Base-by-base conservation (phyloP, 2,888 invertebrate species). In the Cataglyphis rosenhaueri region DNA sequence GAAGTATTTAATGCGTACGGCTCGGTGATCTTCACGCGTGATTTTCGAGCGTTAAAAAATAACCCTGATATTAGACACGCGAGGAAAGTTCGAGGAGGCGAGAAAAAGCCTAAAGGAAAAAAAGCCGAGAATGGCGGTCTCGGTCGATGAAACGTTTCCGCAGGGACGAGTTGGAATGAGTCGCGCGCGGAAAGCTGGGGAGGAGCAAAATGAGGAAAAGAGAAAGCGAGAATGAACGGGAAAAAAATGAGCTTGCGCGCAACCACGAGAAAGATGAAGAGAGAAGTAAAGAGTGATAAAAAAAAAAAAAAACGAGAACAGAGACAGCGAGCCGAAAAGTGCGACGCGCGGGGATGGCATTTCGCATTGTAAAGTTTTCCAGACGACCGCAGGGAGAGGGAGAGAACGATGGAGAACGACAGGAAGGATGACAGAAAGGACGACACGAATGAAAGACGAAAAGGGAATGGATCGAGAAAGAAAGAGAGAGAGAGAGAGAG, bases 321-420 rank as follows among this genome's bases (percentile, higher is more conserved):
- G 65, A 61, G 82, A 78, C 84, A 71, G 85, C 79, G 88, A 88
- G 88, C 87, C 87, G 89, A 86, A 81, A 90, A 91, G 90, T 86
- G 84, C 87, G 87, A 25, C 25, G 25, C 59, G 82, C 85, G 79
- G 89, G 86, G 88, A 90, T 59, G 89, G 90, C 89, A 89, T 88
- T 86, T 91, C 88, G 90, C 90, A 88, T 92, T 92, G 92, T 91
- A 92, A 93, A 93, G 91, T 92, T 93, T 92, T 88, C 90, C 91
- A 85, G 87, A 86, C 86, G 84, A 88, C 90, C 88, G 79, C 84
- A 61, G 84, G 35, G 76, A 74, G 83, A 82, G 25, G 70, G 65
- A 29, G 76, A 48, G 55, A 55, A 32, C 68, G 75, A 66, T 64
- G 74, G n/a, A 73, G 64, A 21, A 44, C 61, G 79, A 57, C 21